Evolutionary conservation across 2,888 invertebrate genomes (phyloP), one percentile per base, ranked within the genome.

Genomic region (Suillia variegata): DNA sequence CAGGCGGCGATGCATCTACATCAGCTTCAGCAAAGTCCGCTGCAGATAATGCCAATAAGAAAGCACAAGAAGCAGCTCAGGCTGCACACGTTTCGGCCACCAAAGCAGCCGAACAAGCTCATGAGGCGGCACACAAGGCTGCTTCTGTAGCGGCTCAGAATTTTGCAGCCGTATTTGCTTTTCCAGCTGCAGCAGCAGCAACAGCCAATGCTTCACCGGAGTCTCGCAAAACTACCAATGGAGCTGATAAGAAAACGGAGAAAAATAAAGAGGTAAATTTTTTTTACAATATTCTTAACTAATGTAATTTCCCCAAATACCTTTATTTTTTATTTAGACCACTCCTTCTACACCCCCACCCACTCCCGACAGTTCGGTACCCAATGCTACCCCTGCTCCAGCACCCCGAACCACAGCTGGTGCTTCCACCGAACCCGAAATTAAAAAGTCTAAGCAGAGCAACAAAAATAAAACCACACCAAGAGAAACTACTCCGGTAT

Each of bases 401-500:
- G 54, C 51, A n/a, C 54, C 54, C 17, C 47, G 34, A 20, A 17
- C 33, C 20, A 8, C 49, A 4, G 38, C 38, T 38, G 10, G 3
- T 18, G 31, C 17, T 18, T 3, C 13, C 18, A 12, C 20, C 5
- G n/a, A 52, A 49, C n/a, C 56, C 5, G 47, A 64, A 54, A 5
- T 61, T 1, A 48, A 58, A 18, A 5, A 62, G 34, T 38, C 38
- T 1, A 56, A 63, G n/a, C 34, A 52, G 38, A 15, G 2, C 49
- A 22, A 8, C 26, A 10, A 17, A 31, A 10, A 21, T 8, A 38
- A 20, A 15, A 51, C 31, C 20, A 61, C 63, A 31, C 70, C 74
- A 2, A n/a, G n/a, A n/a, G n/a, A n/a, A n/a, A 67, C 65, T 20
- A 66, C 69, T 3, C 71, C 67, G 21, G 67, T 69, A 1, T 67